phyloP scores from a whole-genome alignment of 2,113 vertebrate genomes.

The Rissa tridactyla region DNA sequence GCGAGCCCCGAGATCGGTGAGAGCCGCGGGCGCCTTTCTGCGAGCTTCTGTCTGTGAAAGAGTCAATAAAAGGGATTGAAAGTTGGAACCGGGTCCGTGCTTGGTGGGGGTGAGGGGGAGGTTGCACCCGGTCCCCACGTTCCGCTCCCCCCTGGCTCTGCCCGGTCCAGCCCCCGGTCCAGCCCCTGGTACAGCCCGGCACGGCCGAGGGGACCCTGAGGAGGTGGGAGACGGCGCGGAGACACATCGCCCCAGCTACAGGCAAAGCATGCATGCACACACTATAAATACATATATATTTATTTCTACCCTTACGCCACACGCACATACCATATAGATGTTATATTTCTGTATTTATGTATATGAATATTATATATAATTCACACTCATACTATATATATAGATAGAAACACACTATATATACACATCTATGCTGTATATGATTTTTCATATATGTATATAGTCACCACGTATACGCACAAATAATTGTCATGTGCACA shows the following conservation, averaged over 20 bases:
- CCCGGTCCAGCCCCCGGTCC: background rate
- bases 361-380: too few species aligned
- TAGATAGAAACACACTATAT: too few species aligned
- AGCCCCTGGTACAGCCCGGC: background rate
- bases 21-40: conserved; percentile 11
- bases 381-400: background rate
- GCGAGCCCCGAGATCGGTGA: background rate
- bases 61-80: conserved; percentile 72
- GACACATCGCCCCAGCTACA: background rate
- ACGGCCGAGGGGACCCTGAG: background rate
- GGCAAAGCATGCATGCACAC: rapidly evolving
- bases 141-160: too few species aligned
- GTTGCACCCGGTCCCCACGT: rapidly evolving
- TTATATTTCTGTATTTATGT: background rate
- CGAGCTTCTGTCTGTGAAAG: conserved; percentile 61
- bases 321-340: too few species aligned
- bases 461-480: rapidly evolving
- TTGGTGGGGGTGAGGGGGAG: background rate
- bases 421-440: background rate
- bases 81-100: background rate
- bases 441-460: background rate
- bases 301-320: background rate
- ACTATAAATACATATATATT: background rate
- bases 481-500: background rate
- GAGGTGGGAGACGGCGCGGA: background rate